phyloP scores from a whole-genome alignment of 2,113 vertebrate genomes.

The Chelonoidis abingdonii region DNA sequence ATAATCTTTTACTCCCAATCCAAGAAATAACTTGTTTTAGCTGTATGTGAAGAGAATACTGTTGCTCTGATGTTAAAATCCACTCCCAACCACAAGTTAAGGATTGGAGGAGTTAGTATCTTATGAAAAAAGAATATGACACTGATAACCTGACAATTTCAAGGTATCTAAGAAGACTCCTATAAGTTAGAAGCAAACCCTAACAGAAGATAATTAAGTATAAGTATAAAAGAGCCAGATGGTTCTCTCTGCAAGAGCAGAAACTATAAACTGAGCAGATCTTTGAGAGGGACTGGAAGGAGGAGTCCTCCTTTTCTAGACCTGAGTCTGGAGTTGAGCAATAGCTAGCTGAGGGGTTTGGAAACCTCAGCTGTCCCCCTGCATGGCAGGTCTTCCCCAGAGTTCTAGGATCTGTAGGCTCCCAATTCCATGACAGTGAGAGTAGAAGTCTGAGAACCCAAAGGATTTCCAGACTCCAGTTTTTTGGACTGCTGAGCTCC shows the following conservation, averaged over 20 bases:
- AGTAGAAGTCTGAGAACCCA: no score
- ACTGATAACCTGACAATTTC: background rate
- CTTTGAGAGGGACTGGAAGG: background rate
- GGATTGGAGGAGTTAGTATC: background rate
- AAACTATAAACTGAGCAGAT: background rate
- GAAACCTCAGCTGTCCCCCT: no score
- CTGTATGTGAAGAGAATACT: background rate
- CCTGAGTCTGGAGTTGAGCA: background rate
- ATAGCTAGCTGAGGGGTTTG: no score
- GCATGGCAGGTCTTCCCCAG: no score
- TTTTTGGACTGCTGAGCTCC: no score
- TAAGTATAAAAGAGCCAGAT: background rate
- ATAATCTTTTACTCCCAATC: background rate
- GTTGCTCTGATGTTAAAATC: background rate
- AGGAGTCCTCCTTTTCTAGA: background rate
- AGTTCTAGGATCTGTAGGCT: no score
- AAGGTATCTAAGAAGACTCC: background rate
- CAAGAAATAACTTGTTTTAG: background rate
- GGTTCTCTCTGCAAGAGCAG: fast-evolving
- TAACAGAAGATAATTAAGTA: background rate
- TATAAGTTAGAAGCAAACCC: background rate
- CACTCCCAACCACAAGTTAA: background rate
- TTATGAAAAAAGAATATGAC: fast-evolving
- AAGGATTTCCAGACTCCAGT: no score
- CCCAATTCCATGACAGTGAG: no score